phyloP scores from a whole-genome alignment of 2,113 vertebrate species.

The Colius striatus region DNA sequence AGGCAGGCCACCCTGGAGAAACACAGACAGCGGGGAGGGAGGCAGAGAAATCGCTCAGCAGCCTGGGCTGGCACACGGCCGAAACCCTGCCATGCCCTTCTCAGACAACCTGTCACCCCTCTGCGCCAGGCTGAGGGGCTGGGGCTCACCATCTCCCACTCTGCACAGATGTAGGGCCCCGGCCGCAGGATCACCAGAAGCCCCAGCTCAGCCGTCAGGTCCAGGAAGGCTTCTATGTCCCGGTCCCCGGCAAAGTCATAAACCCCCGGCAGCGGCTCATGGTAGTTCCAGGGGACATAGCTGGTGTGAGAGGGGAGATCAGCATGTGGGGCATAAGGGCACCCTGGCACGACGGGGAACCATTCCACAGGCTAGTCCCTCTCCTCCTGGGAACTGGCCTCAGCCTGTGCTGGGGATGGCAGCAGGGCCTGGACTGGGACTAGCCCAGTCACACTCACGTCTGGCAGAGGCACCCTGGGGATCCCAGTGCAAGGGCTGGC shows the following conservation, averaged over 20 bases:
- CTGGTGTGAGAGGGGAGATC: constrained; percentile 61
- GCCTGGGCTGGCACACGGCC: not conserved
- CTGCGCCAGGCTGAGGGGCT: too few relatives aligned
- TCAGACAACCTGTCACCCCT: accelerated
- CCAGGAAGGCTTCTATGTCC: constrained; percentile 89
- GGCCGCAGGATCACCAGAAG: constrained; percentile 94
- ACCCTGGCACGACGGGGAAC: accelerated
- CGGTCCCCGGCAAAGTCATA: constrained; percentile 86
- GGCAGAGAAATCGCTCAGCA: not conserved
- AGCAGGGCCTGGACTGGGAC: not conserved
- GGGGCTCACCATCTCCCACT: constrained; percentile 97
- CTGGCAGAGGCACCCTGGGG: not conserved
- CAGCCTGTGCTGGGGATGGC: not conserved
- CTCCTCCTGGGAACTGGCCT: not conserved
- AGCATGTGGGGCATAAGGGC: accelerated
- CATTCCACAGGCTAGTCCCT: not conserved
- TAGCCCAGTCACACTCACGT: too few relatives aligned
- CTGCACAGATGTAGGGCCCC: constrained; percentile 97
- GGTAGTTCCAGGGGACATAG: constrained; percentile 97
- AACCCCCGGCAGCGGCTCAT: constrained; percentile 83
- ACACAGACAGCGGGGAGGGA: not conserved
- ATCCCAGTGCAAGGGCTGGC: not conserved
- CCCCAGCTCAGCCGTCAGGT: constrained; percentile 85
- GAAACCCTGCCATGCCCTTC: not conserved
- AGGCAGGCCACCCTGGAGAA: constrained; percentile 90